These are phyloP conservation scores for Drosophila ironensis DNA, from an alignment of 1,140 invertebrate genomes.

Conservation along the genomic window DNA sequence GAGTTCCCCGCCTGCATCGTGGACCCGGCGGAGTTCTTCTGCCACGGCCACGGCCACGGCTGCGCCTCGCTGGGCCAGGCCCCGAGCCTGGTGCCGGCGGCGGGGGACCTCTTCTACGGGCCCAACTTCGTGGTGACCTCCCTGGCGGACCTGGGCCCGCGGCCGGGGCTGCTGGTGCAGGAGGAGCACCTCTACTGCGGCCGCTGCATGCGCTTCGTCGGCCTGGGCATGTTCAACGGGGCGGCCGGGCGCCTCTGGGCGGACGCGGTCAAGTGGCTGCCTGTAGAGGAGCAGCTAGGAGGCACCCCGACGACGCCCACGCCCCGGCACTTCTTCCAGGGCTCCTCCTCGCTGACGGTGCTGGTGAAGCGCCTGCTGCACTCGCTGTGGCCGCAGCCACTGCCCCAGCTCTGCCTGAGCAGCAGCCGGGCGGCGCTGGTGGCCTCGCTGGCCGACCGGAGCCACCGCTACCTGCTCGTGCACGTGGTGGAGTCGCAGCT, in stretches of 20 bases:
- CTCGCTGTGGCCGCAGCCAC: slow-evolving; percentile 34
- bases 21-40: slow-evolving; percentile 73
- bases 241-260: slow-evolving; percentile 63
- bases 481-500: slow-evolving; percentile 64
- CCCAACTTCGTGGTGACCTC: slow-evolving; percentile 68
- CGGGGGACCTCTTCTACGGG: slow-evolving; percentile 61
- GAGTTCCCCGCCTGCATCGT: slow-evolving; percentile 67
- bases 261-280: slow-evolving; percentile 47
- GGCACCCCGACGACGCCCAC: too few species aligned
- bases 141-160: slow-evolving; percentile 24
- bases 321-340: slow-evolving; percentile 40
- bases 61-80: background rate
- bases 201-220: slow-evolving; percentile 60
- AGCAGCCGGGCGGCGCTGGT: slow-evolving; percentile 42
- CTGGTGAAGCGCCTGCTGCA: slow-evolving; percentile 40
- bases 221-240: slow-evolving; percentile 34
- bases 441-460: slow-evolving; percentile 40
- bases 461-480: slow-evolving; percentile 54
- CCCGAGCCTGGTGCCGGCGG: slow-evolving; percentile 33
- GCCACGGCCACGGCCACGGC: slow-evolving; percentile 43
- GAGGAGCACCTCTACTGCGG: slow-evolving; percentile 56
- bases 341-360: slow-evolving; percentile 42
- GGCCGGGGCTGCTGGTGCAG: slow-evolving; percentile 7
- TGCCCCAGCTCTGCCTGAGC: slow-evolving; percentile 19
- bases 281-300: background rate